These are phyloP conservation scores for Lasioglossum zephyrum DNA, from an alignment of 2,888 invertebrate genomes.

Conservation along the genomic window DNA sequence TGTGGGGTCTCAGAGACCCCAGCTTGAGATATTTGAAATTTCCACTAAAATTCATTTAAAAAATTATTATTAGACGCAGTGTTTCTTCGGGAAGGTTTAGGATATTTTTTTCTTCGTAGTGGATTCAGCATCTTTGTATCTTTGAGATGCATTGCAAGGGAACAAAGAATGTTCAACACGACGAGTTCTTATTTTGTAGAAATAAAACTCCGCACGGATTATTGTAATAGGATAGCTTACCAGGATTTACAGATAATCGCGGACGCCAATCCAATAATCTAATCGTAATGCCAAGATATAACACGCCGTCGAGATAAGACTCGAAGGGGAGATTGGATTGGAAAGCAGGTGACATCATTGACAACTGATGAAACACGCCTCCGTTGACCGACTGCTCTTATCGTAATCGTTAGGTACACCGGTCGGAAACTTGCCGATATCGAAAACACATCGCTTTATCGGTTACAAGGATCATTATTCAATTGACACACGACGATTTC, in stretches of 20 bases:
- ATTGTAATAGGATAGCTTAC: constrained; percentile 17
- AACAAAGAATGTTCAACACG: neutral
- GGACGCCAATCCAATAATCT: constrained; percentile 26
- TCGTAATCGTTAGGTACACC: constrained; percentile 30
- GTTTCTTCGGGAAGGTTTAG: too few relatives aligned
- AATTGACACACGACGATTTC: neutral
- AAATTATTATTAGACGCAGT: too few relatives aligned
- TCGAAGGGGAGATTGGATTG: constrained; percentile 31
- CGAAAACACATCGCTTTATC: neutral
- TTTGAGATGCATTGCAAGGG: neutral
- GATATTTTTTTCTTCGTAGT: too few relatives aligned
- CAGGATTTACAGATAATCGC: constrained; percentile 33
- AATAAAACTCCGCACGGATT: neutral
- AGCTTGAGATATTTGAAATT: too few relatives aligned
- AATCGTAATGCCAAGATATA: constrained; percentile 38
- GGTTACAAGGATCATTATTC: constrained; percentile 7
- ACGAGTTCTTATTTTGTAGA: neutral
- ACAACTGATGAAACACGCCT: constrained; percentile 45
- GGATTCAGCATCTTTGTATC: neutral
- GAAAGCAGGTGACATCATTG: constrained; percentile 36
- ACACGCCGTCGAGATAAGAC: constrained; percentile 26
- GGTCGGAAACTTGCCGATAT: constrained; percentile 2
- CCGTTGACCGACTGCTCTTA: constrained; percentile 20
- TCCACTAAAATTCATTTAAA: too few relatives aligned
- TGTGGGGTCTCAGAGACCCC: too few relatives aligned